These are phyloP conservation scores for Ceuthmochares aereus DNA, from an alignment of 2,113 vertebrate species.

Conservation along the genomic window DNA sequence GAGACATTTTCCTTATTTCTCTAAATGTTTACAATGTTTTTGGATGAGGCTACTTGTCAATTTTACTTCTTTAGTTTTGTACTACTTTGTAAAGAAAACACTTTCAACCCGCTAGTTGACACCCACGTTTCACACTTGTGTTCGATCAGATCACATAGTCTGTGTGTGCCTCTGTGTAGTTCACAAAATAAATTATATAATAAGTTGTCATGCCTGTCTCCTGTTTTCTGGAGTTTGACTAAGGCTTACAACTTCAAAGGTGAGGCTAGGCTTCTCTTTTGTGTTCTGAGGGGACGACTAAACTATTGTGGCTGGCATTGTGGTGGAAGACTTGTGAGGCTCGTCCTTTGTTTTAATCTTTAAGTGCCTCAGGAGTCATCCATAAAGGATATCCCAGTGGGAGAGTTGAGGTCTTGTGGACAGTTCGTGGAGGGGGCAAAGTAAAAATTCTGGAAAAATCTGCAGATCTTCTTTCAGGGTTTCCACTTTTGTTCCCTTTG, in stretches of 20 bases:
- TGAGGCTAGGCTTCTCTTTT: background rate
- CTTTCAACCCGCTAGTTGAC: background rate
- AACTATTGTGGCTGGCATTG: slow-evolving; percentile 30
- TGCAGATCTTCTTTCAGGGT: slow-evolving; percentile 69
- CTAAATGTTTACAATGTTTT: background rate
- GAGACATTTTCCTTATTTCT: slow-evolving; percentile 51
- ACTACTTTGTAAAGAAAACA: background rate
- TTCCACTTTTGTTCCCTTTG: slow-evolving; percentile 74
- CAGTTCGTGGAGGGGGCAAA: slow-evolving; percentile 63
- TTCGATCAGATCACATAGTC: accelerated
- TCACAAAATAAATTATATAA: background rate
- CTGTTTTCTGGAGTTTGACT: slow-evolving; percentile 57
- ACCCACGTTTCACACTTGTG: accelerated
- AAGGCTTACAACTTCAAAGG: slow-evolving; percentile 28
- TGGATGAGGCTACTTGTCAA: slow-evolving; percentile 4
- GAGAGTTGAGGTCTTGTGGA: slow-evolving; percentile 41
- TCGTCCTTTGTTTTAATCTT: slow-evolving; percentile 65
- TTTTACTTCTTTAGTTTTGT: background rate
- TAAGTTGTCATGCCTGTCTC: background rate
- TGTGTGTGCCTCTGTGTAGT: background rate
- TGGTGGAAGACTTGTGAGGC: background rate
- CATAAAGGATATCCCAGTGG: slow-evolving; percentile 58
- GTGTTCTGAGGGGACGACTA: slow-evolving; percentile 23
- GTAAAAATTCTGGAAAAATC: slow-evolving; percentile 68
- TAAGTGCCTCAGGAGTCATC: slow-evolving; percentile 61